Percentiles rank a stretch among this genome's conserved stretches.
Conservation (phyloP, 2,888 invertebrate genomes). For the Nephrotoma guestfalica region DNA sequence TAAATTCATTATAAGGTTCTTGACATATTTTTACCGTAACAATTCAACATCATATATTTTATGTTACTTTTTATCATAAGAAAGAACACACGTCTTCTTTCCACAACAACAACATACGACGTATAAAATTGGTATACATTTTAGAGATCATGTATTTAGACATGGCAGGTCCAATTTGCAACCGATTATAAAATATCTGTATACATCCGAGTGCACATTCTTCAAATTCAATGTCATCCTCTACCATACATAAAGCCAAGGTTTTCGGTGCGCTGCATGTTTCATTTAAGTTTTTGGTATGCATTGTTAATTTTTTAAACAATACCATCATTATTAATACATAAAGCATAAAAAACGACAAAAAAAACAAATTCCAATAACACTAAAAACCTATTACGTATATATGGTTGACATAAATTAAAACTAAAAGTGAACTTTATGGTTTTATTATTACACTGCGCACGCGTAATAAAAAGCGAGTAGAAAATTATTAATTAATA, state of each 20-base stretch:
- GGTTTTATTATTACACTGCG: background rate
- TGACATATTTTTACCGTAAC: conserved; percentile 2
- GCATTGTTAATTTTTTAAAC: background rate
- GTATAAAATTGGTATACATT: background rate
- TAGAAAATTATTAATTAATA: background rate
- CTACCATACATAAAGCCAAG: background rate
- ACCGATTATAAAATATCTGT: background rate
- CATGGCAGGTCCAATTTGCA: background rate
- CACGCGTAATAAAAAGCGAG: background rate
- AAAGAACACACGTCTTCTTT: background rate
- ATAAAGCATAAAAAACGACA: background rate
- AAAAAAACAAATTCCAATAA: background rate
- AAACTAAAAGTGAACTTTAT: background rate
- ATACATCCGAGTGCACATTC: background rate
- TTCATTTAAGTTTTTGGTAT: background rate
- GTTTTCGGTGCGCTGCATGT: background rate
- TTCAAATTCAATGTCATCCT: background rate
- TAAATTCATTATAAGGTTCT: conserved; percentile 1
- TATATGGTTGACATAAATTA: background rate
- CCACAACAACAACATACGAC: background rate
- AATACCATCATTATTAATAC: background rate
- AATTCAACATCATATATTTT: background rate
- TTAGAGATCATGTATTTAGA: background rate
- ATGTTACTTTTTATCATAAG: background rate
- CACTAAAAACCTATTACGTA: background rate